Conservation (phyloP, 2,888 invertebrate genomes). For the Dasypogon diadema region DNA sequence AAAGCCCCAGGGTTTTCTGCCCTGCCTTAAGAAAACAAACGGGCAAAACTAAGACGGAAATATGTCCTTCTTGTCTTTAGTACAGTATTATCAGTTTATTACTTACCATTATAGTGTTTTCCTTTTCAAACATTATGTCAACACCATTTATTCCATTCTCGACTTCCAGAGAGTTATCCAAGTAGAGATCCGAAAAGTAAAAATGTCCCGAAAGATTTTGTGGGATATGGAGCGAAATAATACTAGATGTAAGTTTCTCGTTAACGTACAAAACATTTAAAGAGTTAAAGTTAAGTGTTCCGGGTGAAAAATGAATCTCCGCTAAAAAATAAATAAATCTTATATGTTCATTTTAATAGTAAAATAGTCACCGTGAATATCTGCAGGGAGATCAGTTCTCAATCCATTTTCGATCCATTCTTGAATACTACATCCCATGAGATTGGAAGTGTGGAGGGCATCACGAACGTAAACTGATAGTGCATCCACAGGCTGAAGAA, state of each 20-base stretch:
- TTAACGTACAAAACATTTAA: slow-evolving; percentile 69
- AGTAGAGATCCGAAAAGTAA: slow-evolving; percentile 64
- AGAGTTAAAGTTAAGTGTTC: slow-evolving; percentile 67
- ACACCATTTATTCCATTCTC: slow-evolving; percentile 67
- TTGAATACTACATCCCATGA: slow-evolving; percentile 66
- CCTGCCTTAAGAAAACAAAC: no score
- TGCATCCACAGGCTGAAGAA: slow-evolving; percentile 63
- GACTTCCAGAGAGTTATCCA: slow-evolving; percentile 60
- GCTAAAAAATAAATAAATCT: slow-evolving; percentile 66
- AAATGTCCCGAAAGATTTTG: slow-evolving; percentile 68
- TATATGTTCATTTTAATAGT: no score
- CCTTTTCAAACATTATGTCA: slow-evolving; percentile 67
- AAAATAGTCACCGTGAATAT: slow-evolving; percentile 61
- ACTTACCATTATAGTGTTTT: slow-evolving; percentile 71
- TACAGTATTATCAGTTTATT: no score
- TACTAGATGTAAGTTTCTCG: slow-evolving; percentile 65
- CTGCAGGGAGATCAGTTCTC: slow-evolving; percentile 65
- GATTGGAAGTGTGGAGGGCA: slow-evolving; percentile 62
- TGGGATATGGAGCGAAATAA: slow-evolving; percentile 69
- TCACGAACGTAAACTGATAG: slow-evolving; percentile 59
- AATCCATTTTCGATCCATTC: slow-evolving; percentile 68
- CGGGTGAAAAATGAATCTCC: slow-evolving; percentile 66
- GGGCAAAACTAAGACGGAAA: no score
- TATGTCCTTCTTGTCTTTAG: no score
- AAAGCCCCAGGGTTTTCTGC: no score